phyloP scores from a whole-genome alignment of 64 coral and sea anemone species.

The Dendronephthya gigantea region DNA sequence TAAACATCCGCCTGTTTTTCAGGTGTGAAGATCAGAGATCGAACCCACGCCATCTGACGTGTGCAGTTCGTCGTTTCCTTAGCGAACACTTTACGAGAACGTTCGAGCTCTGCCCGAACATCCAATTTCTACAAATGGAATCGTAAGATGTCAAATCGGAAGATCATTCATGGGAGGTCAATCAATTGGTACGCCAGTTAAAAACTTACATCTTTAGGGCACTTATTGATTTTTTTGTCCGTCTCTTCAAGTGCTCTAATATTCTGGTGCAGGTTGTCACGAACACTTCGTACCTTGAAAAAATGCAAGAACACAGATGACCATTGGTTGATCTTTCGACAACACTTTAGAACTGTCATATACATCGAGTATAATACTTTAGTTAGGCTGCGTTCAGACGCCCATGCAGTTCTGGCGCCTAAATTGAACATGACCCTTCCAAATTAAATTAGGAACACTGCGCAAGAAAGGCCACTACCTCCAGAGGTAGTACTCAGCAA shows the following conservation, averaged over 20 bases:
- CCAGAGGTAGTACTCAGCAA: too few relatives aligned
- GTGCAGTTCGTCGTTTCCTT: conserved; percentile 84
- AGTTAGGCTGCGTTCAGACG: too few relatives aligned
- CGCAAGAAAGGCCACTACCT: too few relatives aligned
- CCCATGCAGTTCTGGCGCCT: not conserved
- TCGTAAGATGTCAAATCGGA: not conserved
- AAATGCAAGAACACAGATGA: not conserved
- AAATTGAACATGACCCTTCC: too few relatives aligned
- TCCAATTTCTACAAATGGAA: conserved; percentile 47
- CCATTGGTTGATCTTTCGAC: too few relatives aligned
- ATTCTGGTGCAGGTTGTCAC: conserved; percentile 88
- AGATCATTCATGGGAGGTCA: not conserved
- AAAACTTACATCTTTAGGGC: conserved; percentile 50
- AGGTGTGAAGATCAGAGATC: conserved; percentile 77
- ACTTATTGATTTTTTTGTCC: conserved; percentile 48
- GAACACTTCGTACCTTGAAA: conserved; percentile 72
- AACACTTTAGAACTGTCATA: too few relatives aligned
- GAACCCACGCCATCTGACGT: conserved; percentile 96
- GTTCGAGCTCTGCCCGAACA: conserved; percentile 58
- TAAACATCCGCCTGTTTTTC: conserved; percentile 78
- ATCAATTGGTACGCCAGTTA: not conserved
- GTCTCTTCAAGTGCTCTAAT: conserved; percentile 84
- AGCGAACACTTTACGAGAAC: conserved; percentile 63
- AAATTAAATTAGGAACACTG: too few relatives aligned
- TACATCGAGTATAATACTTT: too few relatives aligned